phyloP scores from a whole-genome alignment of 2,113 vertebrate genomes.

The Ophthalmotilapia sp. region DNA sequence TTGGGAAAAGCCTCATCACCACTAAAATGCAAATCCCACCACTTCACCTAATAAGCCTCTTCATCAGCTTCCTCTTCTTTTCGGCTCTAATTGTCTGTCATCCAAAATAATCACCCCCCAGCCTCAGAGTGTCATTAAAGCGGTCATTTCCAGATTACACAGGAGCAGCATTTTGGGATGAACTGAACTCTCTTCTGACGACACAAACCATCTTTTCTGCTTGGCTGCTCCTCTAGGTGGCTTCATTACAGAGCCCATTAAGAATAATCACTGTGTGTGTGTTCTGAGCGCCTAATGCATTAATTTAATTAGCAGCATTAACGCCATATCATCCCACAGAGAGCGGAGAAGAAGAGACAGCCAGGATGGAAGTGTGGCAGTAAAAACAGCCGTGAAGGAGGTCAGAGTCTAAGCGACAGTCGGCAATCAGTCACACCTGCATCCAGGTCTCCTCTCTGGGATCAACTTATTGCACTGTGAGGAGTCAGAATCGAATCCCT shows the following conservation, averaged over 20 bases:
- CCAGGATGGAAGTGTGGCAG: background rate
- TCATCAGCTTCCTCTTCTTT: background rate
- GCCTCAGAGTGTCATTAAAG: background rate
- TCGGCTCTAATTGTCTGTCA: background rate
- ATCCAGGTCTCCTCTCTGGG: background rate
- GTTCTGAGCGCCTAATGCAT: constrained; percentile 16
- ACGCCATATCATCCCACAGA: background rate
- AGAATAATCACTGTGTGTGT: constrained; percentile 20
- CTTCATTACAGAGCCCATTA: constrained; percentile 43
- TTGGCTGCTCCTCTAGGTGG: constrained; percentile 24
- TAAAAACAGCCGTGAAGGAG: background rate
- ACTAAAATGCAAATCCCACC: background rate
- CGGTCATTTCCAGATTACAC: constrained; percentile 17
- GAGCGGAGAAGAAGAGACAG: background rate
- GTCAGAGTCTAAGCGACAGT: background rate
- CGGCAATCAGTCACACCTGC: background rate
- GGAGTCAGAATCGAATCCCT: background rate
- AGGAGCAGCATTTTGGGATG: background rate
- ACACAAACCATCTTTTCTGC: constrained; percentile 7
- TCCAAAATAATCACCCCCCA: background rate
- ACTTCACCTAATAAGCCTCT: background rate
- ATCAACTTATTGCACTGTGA: background rate
- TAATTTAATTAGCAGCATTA: constrained; percentile 47
- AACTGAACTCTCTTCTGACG: background rate
- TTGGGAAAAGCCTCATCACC: background rate